Evolutionary conservation across 2,113 vertebrate species (phyloP), one percentile per base, ranked within the genome.

Genomic region (Xiphorhynchus elegans): DNA sequence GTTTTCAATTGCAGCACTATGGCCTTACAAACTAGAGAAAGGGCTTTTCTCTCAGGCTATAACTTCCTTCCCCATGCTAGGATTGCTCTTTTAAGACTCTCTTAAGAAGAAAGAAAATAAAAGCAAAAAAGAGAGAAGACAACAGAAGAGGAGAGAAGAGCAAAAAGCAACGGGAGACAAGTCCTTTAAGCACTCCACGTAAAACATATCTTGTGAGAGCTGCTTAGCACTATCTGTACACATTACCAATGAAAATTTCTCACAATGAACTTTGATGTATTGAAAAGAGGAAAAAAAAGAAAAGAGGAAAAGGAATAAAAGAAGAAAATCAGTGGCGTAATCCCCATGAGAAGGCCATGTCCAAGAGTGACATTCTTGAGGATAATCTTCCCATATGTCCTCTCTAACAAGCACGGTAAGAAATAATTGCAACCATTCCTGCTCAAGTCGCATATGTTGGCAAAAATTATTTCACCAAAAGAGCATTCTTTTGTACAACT

Each of bases 341-440:
- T 84, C 40, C 82, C 64, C 77, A 64, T 40, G 63, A 81, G 82
- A 97, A 93, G 64, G 91, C 69, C 31, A 76, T 58, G 76, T 94
- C 95, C 74, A 63, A 89, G 83, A 97, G 92, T 95, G 95, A 96
- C 84, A 93, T 95, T 96, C 91, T 91, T 96, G 56, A 87, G 68
- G 68, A 64, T 96, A 88, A 90, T 95, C 87, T 94, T 95, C 95
- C 91, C 95, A 95, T 82, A 92, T 92, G 89, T 92, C 95, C 83
- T 78, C 66, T 75, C 78, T 96, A 94, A 93, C 56, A 95, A 89
- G 95, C 79, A 70, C 26, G 59, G 90, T 93, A 95, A 82, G 73
- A 90, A 90, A 67, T 95, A 97, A 97, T 96, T 94, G 69, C 56
- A 96, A 96, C 84, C 83, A 96, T 91, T 94, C 73, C 78, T 84